Conservation (phyloP, 2,888 invertebrate species). For the Dynastes hyllus region DNA sequence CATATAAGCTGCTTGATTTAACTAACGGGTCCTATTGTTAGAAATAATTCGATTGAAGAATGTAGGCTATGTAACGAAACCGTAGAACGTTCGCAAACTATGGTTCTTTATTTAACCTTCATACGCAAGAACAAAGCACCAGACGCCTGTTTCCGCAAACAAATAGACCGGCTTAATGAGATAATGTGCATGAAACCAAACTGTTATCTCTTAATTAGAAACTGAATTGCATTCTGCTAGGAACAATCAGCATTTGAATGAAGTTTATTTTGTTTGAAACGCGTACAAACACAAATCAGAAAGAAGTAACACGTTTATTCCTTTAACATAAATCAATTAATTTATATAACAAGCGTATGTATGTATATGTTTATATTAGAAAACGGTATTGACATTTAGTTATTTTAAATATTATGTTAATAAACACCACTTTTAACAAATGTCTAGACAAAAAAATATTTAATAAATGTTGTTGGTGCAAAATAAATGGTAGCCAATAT, state of each 20-base stretch:
- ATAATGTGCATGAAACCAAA: slow-evolving; percentile 17
- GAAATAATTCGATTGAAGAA: not conserved
- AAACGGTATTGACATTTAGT: too few relatives aligned
- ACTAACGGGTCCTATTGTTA: not conserved
- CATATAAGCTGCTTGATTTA: not conserved
- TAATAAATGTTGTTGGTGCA: too few relatives aligned
- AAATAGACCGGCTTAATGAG: slow-evolving; percentile 26
- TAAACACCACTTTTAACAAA: too few relatives aligned
- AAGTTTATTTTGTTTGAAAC: slow-evolving; percentile 1
- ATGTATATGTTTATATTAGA: too few relatives aligned
- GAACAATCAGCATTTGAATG: not conserved
- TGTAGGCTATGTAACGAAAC: not conserved
- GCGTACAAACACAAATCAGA: not conserved
- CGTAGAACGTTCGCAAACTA: not conserved
- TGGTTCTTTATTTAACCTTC: slow-evolving; percentile 22
- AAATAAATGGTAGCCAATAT: too few relatives aligned
- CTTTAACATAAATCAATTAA: too few relatives aligned
- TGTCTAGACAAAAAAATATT: too few relatives aligned
- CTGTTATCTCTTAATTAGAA: slow-evolving; percentile 30
- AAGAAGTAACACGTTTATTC: not conserved
- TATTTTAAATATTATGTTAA: too few relatives aligned
- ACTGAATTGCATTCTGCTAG: slow-evolving; percentile 1
- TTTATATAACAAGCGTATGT: too few relatives aligned
- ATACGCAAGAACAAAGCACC: slow-evolving; percentile 22
- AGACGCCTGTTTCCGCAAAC: slow-evolving; percentile 17